Conservation (phyloP, 2,888 invertebrate genomes). For the Ichneumoninae sp. region DNA sequence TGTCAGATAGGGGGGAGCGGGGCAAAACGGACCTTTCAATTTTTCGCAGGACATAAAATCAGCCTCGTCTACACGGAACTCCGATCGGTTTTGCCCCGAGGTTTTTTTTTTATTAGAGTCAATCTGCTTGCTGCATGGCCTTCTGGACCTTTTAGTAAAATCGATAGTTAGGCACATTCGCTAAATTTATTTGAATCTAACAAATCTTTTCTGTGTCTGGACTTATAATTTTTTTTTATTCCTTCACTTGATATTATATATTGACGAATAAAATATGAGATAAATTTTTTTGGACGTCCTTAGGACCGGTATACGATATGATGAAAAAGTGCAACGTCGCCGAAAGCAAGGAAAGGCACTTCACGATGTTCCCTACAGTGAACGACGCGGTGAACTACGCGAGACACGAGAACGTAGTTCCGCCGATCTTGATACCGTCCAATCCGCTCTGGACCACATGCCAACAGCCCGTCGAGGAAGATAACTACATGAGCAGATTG, state of each 20-base stretch:
- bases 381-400: constrained; percentile 88
- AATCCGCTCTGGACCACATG: constrained; percentile 74
- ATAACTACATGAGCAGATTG: constrained; percentile 72
- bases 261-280: constrained; percentile 30
- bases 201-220: not conserved
- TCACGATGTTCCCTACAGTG: constrained; percentile 89
- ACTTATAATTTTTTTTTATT: not conserved
- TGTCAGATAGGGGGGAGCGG: constrained; percentile 5
- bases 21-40: not conserved
- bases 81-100: not conserved
- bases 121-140: not conserved
- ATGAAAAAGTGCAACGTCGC: constrained; percentile 87
- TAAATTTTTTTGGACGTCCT: constrained; percentile 9
- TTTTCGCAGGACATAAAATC: not conserved
- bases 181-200: not conserved
- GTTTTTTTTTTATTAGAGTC: too few relatives aligned
- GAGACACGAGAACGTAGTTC: constrained; percentile 73
- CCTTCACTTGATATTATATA: constrained; percentile 17
- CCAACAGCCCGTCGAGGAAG: constrained; percentile 67
- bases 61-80: not conserved
- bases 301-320: constrained; percentile 89
- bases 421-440: constrained; percentile 65
- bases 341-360: constrained; percentile 85
- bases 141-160: not conserved
- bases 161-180: too few relatives aligned